Percentiles rank a stretch among this genome's conserved stretches.
These are phyloP conservation scores for Galaxea fascicularis DNA, from an alignment of 92 coral and sea anemone species.

Conservation along the genomic window DNA sequence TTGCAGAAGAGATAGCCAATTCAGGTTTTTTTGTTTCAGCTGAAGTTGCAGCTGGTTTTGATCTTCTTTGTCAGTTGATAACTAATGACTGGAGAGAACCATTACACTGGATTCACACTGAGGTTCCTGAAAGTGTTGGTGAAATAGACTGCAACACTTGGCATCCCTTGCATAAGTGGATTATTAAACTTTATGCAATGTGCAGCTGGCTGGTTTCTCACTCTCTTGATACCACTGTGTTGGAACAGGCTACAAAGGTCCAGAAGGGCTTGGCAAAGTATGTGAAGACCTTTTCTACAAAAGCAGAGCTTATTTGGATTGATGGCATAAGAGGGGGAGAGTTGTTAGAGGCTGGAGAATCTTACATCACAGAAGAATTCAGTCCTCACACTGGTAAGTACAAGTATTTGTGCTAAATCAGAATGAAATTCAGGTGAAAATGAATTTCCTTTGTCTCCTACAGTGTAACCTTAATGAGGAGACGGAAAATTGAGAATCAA, in stretches of 20 bases:
- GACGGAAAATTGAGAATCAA: no score
- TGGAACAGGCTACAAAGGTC: conserved; percentile 14
- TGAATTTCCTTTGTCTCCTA: no score
- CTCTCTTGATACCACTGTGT: background rate
- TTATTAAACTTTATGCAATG: conserved; percentile 58
- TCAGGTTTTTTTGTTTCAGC: conserved; percentile 2
- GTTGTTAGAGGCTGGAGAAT: background rate
- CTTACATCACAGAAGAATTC: conserved; percentile 21
- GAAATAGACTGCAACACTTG: conserved; percentile 25
- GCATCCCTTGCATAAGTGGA: conserved; percentile 79
- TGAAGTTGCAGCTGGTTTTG: conserved; percentile 34
- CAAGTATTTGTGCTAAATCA: no score
- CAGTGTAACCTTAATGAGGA: no score
- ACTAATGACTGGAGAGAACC: conserved; percentile 56
- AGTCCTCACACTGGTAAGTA: conserved; percentile 27
- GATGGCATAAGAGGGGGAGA: conserved; percentile 18
- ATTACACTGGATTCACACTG: conserved; percentile 40
- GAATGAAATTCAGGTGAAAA: no score
- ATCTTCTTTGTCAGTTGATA: conserved; percentile 23
- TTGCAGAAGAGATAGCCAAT: background rate
- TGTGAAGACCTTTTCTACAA: conserved; percentile 36
- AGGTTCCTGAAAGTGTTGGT: background rate
- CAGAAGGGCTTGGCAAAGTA: conserved; percentile 51
- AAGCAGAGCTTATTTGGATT: conserved; percentile 49
- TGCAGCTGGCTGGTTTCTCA: conserved; percentile 24